These are phyloP conservation scores for Oryzias melastigma DNA, from an alignment of 2,113 vertebrate genomes.

Conservation along the genomic window DNA sequence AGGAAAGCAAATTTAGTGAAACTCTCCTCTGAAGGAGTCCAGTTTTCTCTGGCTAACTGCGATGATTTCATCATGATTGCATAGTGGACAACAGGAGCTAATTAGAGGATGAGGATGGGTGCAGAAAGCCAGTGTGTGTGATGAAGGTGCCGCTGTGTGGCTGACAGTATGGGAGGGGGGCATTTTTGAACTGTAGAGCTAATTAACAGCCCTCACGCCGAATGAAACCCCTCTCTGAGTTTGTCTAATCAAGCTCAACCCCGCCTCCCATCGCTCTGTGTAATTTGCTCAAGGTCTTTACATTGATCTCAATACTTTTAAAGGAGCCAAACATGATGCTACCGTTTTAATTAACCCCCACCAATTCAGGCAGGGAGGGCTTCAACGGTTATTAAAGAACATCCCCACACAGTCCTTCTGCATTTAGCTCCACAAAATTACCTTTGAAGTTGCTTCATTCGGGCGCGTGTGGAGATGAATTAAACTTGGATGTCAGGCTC, in stretches of 20 bases:
- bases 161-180: constrained; percentile 30
- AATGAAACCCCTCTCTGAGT: constrained; percentile 33
- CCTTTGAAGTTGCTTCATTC: not conserved
- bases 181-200: constrained; percentile 51
- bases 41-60: no score
- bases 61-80: no score
- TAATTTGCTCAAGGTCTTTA: constrained; percentile 41
- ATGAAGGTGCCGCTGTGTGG: constrained; percentile 20
- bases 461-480: not conserved
- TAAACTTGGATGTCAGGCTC: not conserved
- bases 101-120: constrained; percentile 15
- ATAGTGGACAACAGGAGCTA: no score
- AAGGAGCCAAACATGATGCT: constrained; percentile 32
- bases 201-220: constrained; percentile 54
- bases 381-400: no score
- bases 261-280: constrained; percentile 10
- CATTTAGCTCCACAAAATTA: not conserved
- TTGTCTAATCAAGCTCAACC: constrained; percentile 42
- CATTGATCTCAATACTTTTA: constrained; percentile 29
- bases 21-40: no score
- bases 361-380: constrained; percentile 5
- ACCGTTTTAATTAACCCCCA: constrained; percentile 45
- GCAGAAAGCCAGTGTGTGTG: not conserved
- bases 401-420: no score
- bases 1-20: no score